Conservation (phyloP, 53 echinoderm and acorn worm genomes). For the Holothuria scabra region DNA sequence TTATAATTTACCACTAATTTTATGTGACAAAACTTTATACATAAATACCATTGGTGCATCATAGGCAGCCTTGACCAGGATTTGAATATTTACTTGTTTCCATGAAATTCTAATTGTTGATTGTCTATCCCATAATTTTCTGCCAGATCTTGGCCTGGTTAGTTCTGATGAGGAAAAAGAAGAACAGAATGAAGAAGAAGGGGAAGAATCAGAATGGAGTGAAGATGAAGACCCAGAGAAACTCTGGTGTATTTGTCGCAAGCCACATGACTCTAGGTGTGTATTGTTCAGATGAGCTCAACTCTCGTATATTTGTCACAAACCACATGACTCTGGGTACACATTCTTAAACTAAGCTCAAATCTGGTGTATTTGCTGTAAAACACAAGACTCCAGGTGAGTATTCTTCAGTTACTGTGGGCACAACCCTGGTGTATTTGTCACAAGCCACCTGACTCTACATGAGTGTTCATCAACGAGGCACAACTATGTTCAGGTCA, state of each 20-base stretch:
- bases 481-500: constrained; percentile 62
- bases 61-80: too few species aligned
- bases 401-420: too few species aligned
- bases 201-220: constrained; percentile 85
- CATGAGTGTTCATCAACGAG: too few species aligned
- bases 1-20: too few species aligned
- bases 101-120: too few species aligned
- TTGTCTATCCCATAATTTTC: not conserved
- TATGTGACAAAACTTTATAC: too few species aligned
- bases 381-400: constrained; percentile 89
- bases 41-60: too few species aligned
- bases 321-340: too few species aligned
- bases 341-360: not conserved
- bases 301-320: too few species aligned
- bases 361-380: constrained; percentile 94
- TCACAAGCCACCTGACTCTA: too few species aligned
- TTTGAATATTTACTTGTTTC: too few species aligned
- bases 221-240: constrained; percentile 97
- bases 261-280: constrained; percentile 95
- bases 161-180: constrained; percentile 56
- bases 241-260: constrained; percentile 96
- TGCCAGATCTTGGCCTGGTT: constrained; percentile 20
- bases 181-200: constrained; percentile 51
- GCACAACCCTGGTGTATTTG: too few species aligned
- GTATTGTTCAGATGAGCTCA: not conserved